These are phyloP conservation scores for Pseudomyrmex gracilis DNA, from an alignment of 1,140 invertebrate species.

Conservation along the genomic window DNA sequence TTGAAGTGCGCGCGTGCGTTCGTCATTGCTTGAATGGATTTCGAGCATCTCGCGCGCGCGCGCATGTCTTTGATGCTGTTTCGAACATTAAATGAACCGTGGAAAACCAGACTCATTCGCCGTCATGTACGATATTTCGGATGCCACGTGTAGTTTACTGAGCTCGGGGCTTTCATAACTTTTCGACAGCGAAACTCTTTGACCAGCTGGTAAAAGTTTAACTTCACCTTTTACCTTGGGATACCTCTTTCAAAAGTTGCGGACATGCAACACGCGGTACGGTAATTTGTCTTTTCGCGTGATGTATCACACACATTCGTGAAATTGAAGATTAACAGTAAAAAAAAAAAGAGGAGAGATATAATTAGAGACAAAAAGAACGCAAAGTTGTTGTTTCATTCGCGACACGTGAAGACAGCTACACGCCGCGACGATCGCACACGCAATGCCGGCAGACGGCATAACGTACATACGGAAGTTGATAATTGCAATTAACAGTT, in stretches of 20 bases:
- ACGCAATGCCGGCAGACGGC: not conserved
- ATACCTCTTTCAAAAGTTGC: not conserved
- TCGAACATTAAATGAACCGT: constrained; percentile 46
- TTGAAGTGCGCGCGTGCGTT: constrained; percentile 39
- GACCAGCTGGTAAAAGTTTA: not conserved
- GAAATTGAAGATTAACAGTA: too few relatives aligned
- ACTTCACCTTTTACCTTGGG: not conserved
- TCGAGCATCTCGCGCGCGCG: not conserved
- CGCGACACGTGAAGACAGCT: constrained; percentile 8
- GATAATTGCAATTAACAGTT: not conserved
- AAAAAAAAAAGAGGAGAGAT: too few relatives aligned
- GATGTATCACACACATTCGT: too few relatives aligned
- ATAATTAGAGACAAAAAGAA: not conserved
- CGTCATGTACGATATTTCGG: constrained; percentile 26
- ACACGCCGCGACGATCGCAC: not conserved
- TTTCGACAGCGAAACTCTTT: not conserved
- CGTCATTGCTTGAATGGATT: constrained; percentile 20
- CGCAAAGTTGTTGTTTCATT: constrained; percentile 22
- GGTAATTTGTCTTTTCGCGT: too few relatives aligned
- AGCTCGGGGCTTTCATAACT: not conserved
- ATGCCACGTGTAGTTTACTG: not conserved
- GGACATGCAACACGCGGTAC: too few relatives aligned
- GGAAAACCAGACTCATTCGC: constrained; percentile 32
- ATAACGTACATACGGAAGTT: constrained; percentile 17
- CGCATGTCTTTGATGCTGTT: not conserved